phyloP scores from a whole-genome alignment of 2,797 vertebrate species.

The Pangasius larnaudii region DNA sequence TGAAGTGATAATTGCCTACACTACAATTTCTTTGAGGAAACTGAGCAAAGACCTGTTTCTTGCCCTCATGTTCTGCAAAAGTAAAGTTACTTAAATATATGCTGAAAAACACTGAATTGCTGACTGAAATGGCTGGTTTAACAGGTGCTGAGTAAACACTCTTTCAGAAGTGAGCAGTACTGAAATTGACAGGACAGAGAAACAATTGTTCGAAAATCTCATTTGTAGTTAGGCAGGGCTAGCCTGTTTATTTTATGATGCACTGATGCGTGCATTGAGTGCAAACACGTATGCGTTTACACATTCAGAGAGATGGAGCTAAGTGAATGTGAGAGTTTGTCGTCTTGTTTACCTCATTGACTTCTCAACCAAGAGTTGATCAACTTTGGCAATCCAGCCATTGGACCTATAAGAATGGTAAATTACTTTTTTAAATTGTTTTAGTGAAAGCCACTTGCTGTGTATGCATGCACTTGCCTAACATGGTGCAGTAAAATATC shows the following conservation, averaged over 20 bases:
- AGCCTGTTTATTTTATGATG: slow-evolving; percentile 45
- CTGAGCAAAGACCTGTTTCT: neutral
- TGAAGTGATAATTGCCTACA: neutral
- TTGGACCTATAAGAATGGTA: slow-evolving; percentile 59
- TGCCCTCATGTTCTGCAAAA: neutral
- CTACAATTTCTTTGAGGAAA: neutral
- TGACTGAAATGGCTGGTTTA: slow-evolving; percentile 21
- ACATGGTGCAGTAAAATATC: slow-evolving; percentile 52
- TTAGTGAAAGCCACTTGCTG: slow-evolving; percentile 45
- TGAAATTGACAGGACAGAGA: slow-evolving; percentile 33
- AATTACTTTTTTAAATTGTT: slow-evolving; percentile 63
- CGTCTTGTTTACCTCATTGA: slow-evolving; percentile 37
- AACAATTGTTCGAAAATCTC: slow-evolving; percentile 22
- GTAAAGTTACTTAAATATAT: neutral
- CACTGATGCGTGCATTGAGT: slow-evolving; percentile 18
- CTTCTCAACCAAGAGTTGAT: slow-evolving; percentile 52
- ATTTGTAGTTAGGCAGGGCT: slow-evolving; percentile 13
- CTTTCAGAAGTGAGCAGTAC: neutral
- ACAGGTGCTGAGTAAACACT: slow-evolving; percentile 41
- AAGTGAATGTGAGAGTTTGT: slow-evolving; percentile 15
- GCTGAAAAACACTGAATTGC: slow-evolving; percentile 12
- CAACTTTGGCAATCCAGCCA: slow-evolving; percentile 55
- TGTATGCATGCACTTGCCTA: slow-evolving; percentile 32
- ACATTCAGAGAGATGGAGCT: neutral
- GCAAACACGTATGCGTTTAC: slow-evolving; percentile 1